Evolutionary conservation across 2,113 vertebrate genomes (phyloP), one percentile per base, ranked within the genome.

Genomic region (Anolis carolinensis): DNA sequence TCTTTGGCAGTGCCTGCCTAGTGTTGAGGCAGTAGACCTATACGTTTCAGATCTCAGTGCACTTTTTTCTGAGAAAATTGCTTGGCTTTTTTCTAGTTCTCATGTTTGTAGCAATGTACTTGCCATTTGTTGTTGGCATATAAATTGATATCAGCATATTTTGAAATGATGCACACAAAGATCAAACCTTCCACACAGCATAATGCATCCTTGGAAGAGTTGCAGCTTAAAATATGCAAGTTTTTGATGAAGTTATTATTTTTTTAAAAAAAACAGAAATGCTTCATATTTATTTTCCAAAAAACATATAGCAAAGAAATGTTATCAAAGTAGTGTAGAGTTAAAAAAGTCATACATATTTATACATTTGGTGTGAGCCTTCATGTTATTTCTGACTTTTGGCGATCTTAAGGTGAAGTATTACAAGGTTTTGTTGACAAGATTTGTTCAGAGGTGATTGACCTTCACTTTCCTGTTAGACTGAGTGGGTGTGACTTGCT

Each of bases 101-200:
- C 30, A 82, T 5, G 25, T 27, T 74, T 62, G 25, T 73, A 70
- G 44, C 30, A 70, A 50, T 16, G 34, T 39, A 52, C 55, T 70
- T 90, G 75, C 50, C 59, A 67, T 90, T 89, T 87, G 7, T 68
- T n/a, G 1, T 73, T 7, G 65, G 14, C 70, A 86, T 82, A 59
- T 83, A 10, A 72, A 80, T 1, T 1, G 34, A 76, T 86, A 84
- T n/a, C 27, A 75, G 81, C 67, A 5, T 44, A 27, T 90, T 91
- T 85, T 72, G 82, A 63, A 74, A 2, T 9, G 14, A 84, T 34
- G 32, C 70, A 73, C 32, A 62, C 14, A n/a, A 21, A 65, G 23
- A 44, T 44, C 39, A 44, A 44, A 39, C 4, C 21, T 14, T 5
- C 18, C 52, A 30, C 50, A 36, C 32, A 8, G 1, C 36, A 36